These are phyloP conservation scores for Cynaeus angustus DNA, from an alignment of 2,888 invertebrate genomes.

Conservation along the genomic window DNA sequence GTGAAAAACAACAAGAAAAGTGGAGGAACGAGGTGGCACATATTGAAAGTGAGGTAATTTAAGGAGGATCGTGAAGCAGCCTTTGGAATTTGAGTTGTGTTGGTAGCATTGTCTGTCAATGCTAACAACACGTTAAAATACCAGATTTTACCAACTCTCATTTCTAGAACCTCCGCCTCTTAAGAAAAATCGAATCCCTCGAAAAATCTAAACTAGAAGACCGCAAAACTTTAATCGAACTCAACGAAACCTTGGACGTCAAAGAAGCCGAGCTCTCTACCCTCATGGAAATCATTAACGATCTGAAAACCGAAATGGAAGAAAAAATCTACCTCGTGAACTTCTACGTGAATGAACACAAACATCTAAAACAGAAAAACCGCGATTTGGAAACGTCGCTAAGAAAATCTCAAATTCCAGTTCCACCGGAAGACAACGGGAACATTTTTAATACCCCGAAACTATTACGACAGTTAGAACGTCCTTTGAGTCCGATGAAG, in stretches of 20 bases:
- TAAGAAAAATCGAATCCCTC: slow-evolving; percentile 55
- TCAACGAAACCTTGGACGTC: slow-evolving; percentile 55
- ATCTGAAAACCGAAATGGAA: slow-evolving; percentile 53
- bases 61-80: too few relatives aligned
- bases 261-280: slow-evolving; percentile 59
- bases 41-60: slow-evolving; percentile 50
- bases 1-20: slow-evolving; percentile 56
- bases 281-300: slow-evolving; percentile 55
- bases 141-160: not conserved
- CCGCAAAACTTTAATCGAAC: slow-evolving; percentile 54
- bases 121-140: not conserved
- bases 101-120: too few relatives aligned
- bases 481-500: slow-evolving; percentile 27
- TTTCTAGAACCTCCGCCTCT: slow-evolving; percentile 57
- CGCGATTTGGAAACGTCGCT: slow-evolving; percentile 23
- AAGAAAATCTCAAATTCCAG: not conserved
- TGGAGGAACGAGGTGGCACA: slow-evolving; percentile 41
- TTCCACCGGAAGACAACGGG: not conserved
- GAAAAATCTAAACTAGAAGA: slow-evolving; percentile 53
- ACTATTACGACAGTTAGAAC: slow-evolving; percentile 31
- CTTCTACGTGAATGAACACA: slow-evolving; percentile 58
- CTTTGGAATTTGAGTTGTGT: too few relatives aligned
- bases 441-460: slow-evolving; percentile 28
- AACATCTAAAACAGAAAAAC: slow-evolving; percentile 40
- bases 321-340: slow-evolving; percentile 57